Evolutionary conservation across 35 echinoderm and acorn worm genomes (phyloP), one percentile per base, ranked within the genome.

Genomic region (Acanthaster planci): DNA sequence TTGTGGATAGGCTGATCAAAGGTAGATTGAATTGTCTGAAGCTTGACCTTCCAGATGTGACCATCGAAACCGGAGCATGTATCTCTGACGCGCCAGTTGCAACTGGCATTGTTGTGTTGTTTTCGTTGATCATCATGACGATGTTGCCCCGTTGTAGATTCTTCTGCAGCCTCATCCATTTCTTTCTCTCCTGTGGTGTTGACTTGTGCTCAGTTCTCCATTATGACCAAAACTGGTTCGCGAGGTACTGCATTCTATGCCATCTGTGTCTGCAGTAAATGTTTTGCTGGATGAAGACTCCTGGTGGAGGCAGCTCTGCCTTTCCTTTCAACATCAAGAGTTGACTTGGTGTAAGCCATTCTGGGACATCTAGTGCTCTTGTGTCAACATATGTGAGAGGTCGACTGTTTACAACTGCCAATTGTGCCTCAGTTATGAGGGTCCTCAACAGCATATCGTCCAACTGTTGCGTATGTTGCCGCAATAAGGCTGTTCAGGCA

Each of bases 341-440:
- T 44, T 97, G 93, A 52, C 77, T 82, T 59, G 93, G 93, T 32
- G 93, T 92, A 17, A 97, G 77, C 27, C 89, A 89, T 83, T 97
- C 93, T 30, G 51, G 50, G 34, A 82, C 76, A 15, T 52, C 81
- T 56, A 67, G 55, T 39, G 90, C 84, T 15, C 82, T 80, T 59
- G 83, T 27, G 67, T 84, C 80, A 37, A 38, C 21, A 15, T 80
- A 76, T 5, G 89, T 89, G 26, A 91, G 77, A 21, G 93, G 93
- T 57, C 93, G 60, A 39, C 84, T 68, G 57, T 94, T 95, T n/a
- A 95, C 60, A 36, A 91, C 88, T 23, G 80, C 81, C n/a, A n/a
- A n/a, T 36, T 80, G 80, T 84, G 86, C 93, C 59, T 96, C 89
- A 52, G 84, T 67, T 80, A 96, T 84, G 31, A 96, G 82, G 5